Evolutionary conservation across 2,888 invertebrate genomes (phyloP).

Genomic region (Anagyrus pseudococci): DNA sequence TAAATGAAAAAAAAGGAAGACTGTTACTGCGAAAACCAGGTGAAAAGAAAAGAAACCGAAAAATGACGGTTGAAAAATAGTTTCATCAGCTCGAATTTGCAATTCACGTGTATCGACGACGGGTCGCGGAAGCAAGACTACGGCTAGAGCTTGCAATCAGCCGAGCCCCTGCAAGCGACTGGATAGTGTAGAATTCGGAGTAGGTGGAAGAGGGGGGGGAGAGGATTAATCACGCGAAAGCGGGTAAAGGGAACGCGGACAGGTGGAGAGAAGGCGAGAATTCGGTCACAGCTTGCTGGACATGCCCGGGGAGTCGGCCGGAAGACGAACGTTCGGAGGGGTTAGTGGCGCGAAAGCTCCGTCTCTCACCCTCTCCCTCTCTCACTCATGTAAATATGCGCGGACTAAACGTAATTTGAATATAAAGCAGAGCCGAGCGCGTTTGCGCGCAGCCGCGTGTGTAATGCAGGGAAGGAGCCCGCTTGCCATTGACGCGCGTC

Average conservation of each 20-base stretch:
- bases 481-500: slow-evolving; percentile 24
- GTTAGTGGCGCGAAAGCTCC: slow-evolving; percentile 15
- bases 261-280: slow-evolving; percentile 2
- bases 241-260: not conserved
- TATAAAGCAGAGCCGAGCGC: slow-evolving; percentile 25
- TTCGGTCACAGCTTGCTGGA: slow-evolving; percentile 6
- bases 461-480: not conserved
- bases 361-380: too few species aligned
- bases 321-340: slow-evolving; percentile 25
- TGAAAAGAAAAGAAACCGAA: too few species aligned
- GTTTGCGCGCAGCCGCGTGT: not conserved
- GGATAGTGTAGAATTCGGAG: too few species aligned
- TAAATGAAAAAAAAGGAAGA: too few species aligned
- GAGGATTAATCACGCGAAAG: not conserved
- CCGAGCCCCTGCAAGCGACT: too few species aligned
- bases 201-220: too few species aligned
- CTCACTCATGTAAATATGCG: slow-evolving; percentile 42
- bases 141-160: too few species aligned
- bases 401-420: slow-evolving; percentile 39
- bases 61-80: too few species aligned
- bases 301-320: slow-evolving; percentile 33
- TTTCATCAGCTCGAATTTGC: too few species aligned
- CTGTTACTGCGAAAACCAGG: too few species aligned
- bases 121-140: too few species aligned
- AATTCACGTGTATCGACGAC: too few species aligned